Evolutionary conservation across 2,797 vertebrate species (phyloP).

Genomic region (Myotis vivesi): DNA sequence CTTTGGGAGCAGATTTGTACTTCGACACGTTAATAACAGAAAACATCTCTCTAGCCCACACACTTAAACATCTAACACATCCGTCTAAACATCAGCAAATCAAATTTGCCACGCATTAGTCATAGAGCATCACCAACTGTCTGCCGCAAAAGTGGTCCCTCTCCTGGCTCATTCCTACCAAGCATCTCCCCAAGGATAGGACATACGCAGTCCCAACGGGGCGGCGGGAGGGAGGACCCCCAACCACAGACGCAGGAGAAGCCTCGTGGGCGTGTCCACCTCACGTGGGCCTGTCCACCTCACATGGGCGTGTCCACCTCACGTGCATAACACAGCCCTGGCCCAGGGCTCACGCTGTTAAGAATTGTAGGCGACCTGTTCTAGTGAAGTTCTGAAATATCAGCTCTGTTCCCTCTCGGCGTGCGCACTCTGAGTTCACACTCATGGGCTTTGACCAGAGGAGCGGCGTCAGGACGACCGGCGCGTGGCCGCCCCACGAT

Average conservation of each 20-base stretch:
- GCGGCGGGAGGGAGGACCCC: neutral
- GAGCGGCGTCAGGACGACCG: neutral
- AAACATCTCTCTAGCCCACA: neutral
- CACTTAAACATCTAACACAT: neutral
- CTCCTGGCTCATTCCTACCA: neutral
- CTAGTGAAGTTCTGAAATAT: neutral
- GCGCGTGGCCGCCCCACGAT: neutral
- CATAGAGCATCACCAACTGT: neutral
- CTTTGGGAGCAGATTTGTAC: neutral
- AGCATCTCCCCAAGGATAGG: neutral
- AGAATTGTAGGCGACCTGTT: neutral
- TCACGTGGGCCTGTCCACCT: no score
- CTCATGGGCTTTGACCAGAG: neutral
- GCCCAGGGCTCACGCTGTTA: neutral
- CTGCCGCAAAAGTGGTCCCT: neutral
- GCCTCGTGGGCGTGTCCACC: no score
- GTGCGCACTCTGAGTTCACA: neutral
- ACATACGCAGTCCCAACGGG: neutral
- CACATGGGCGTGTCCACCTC: no score
- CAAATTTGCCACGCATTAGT: neutral
- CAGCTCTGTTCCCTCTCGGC: neutral
- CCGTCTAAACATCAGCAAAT: neutral
- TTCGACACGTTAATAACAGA: neutral
- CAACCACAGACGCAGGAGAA: no score
- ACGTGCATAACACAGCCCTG: accelerated